Evolutionary conservation across 2,888 invertebrate genomes (phyloP).

Genomic region (Theretra japonica): DNA sequence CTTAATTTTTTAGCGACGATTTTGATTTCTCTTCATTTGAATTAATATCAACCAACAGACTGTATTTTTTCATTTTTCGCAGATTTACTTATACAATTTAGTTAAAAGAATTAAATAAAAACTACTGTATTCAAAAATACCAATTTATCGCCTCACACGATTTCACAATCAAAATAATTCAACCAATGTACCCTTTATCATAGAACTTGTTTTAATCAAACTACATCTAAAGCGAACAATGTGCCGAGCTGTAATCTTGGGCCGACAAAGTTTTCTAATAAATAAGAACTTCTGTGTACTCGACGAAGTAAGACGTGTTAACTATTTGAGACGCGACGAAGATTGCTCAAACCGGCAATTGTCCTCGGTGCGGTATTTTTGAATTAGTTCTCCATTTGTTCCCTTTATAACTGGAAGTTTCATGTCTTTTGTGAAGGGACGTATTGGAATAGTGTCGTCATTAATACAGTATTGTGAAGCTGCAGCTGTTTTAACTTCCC

Average conservation of each 20-base stretch:
- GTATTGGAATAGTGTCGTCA: not conserved
- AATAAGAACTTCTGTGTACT: slow-evolving; percentile 33
- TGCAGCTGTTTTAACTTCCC: not conserved
- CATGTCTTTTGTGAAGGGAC: not conserved
- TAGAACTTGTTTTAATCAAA: slow-evolving; percentile 29
- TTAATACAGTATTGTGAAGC: not conserved
- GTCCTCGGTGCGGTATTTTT: slow-evolving; percentile 16
- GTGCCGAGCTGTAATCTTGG: slow-evolving; percentile 30
- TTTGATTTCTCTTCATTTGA: no score
- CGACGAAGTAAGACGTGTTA: slow-evolving; percentile 23
- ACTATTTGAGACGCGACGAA: slow-evolving; percentile 30
- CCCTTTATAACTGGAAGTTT: not conserved
- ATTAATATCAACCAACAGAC: no score
- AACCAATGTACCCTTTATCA: not conserved
- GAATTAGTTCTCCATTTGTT: slow-evolving; percentile 17
- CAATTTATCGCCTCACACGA: not conserved
- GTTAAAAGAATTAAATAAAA: no score
- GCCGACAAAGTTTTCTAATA: slow-evolving; percentile 34
- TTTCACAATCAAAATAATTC: not conserved
- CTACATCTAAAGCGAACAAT: slow-evolving; percentile 30
- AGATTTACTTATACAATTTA: no score
- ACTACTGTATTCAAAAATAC: not conserved
- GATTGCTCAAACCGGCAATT: slow-evolving; percentile 20
- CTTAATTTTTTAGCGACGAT: no score
- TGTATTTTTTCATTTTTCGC: no score